These are phyloP conservation scores for Asbolus verrucosus DNA, from an alignment of 1,140 invertebrate species.

Conservation along the genomic window DNA sequence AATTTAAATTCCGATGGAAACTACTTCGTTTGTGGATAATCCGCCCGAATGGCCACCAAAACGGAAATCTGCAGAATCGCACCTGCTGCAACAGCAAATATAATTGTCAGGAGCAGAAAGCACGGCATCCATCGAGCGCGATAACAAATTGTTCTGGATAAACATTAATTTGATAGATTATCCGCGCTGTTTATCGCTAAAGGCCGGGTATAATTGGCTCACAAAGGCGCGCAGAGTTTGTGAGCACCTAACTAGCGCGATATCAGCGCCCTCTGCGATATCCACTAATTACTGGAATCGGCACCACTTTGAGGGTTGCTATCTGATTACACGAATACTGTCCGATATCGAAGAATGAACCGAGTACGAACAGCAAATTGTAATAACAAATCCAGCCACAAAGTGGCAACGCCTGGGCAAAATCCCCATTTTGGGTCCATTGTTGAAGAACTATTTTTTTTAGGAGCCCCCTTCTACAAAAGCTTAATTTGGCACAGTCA, in stretches of 20 bases:
- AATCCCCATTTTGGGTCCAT: too few species aligned
- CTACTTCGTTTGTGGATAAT: background rate
- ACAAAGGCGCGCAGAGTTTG: slow-evolving; percentile 52
- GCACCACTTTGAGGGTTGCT: slow-evolving; percentile 51
- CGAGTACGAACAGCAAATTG: too few species aligned
- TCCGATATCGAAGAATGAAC: slow-evolving; percentile 40
- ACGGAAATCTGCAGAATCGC: background rate
- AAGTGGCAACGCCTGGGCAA: too few species aligned
- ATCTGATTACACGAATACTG: slow-evolving; percentile 23
- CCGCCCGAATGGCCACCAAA: background rate
- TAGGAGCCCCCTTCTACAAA: too few species aligned
- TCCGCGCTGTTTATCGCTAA: slow-evolving; percentile 63
- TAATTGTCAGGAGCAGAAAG: slow-evolving; percentile 36
- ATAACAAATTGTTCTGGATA: slow-evolving; percentile 60
- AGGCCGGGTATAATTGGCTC: slow-evolving; percentile 59
- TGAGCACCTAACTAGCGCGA: slow-evolving; percentile 42
- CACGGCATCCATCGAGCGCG: slow-evolving; percentile 25
- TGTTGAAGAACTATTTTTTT: too few species aligned
- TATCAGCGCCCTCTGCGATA: slow-evolving; percentile 40
- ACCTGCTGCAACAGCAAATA: slow-evolving; percentile 21
- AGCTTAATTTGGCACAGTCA: too few species aligned
- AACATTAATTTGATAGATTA: slow-evolving; percentile 64
- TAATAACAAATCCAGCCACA: too few species aligned
- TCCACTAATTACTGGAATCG: slow-evolving; percentile 55
- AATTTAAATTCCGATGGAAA: too few species aligned